Base-by-base conservation (phyloP, 2,797 vertebrate genomes). In the Onychomys arenicola region DNA sequence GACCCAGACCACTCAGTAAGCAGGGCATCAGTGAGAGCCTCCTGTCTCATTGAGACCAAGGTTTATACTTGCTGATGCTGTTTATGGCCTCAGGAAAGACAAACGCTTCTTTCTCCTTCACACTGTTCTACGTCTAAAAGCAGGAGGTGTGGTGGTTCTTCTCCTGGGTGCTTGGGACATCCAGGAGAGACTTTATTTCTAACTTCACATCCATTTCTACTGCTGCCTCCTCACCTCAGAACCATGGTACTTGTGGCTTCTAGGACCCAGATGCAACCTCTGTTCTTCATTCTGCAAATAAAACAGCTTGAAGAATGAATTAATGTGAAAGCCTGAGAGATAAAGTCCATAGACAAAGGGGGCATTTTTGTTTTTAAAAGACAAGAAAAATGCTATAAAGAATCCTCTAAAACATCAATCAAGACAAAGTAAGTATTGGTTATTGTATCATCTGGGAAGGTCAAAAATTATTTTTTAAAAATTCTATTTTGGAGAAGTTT, bases 381-480 rank as follows among this genome's bases (percentile, higher is more conserved):
- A 67, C 57, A 25, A 84, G 59, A 67, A 95, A 32, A 59, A 65
- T 67, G 40, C 5, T 88, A 19, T 34, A 83, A 94, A 91, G 69
- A 52, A 85, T 23, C 10, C 17, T 59, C 46, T 84, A 86, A 98
- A 94, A 75, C n/a, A 83, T 63, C 75, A 89, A 81, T 95, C 37
- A 90, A 46, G 10, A 77, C 46, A 19, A 97, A 93, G 52, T 93
- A 91, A 83, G 4, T 73, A 78, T 88, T 21, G 40, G 16, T 92
- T 93, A 34, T 91, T 91, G 34, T 84, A 69, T 95, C 46, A 94
- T 89, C 89, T 55, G 27, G 11, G 46, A 32, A 77, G 17, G 61
- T 85, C 65, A 96, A 95, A 91, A 91, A 34, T 90, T 90, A 75
- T 90, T 95, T 94, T 96, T 97, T 93, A 34, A 93, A 96, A 93